phyloP scores from a whole-genome alignment of 2,113 vertebrate genomes.

The Maccullochella peelii region DNA sequence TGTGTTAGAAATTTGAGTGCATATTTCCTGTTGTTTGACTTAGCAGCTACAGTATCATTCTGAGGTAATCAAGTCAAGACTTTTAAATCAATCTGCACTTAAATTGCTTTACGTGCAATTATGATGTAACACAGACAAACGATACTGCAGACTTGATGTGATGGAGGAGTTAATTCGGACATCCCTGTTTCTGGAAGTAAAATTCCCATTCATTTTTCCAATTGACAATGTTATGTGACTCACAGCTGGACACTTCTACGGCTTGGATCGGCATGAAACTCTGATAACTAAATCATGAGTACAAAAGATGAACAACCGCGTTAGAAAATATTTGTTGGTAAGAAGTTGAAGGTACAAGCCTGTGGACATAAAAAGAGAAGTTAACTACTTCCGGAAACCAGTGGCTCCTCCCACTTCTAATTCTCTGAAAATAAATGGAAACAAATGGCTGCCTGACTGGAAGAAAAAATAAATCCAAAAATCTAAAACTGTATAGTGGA shows the following conservation, averaged over 20 bases:
- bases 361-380: neutral
- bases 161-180: neutral
- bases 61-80: neutral
- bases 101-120: neutral
- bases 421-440: neutral
- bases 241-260: neutral
- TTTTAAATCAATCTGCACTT: neutral
- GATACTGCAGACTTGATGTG: neutral
- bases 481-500: neutral
- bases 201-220: neutral
- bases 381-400: neutral
- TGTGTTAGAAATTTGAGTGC: neutral
- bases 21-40: neutral
- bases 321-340: neutral
- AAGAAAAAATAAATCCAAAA: neutral
- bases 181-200: neutral
- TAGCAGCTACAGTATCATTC: neutral
- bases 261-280: neutral
- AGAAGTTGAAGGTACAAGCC: neutral
- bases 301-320: neutral
- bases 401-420: neutral
- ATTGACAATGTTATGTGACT: neutral
- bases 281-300: neutral
- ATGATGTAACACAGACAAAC: conserved; percentile 5
- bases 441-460: neutral